Evolutionary conservation across 2,113 vertebrate species (phyloP).

Genomic region (Crotalus tigris): DNA sequence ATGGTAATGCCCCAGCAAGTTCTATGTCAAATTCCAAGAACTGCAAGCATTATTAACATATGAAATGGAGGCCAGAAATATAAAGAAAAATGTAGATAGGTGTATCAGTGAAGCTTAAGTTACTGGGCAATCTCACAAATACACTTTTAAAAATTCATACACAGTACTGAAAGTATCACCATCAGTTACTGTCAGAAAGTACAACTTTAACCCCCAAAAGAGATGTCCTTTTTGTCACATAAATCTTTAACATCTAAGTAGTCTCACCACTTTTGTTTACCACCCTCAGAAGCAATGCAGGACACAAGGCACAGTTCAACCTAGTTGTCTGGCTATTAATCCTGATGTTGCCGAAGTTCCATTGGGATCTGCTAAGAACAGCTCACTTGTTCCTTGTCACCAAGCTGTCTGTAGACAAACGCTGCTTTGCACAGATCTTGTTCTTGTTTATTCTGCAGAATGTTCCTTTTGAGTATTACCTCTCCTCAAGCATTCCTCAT

Average conservation of each 20-base stretch:
- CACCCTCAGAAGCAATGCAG: conserved; percentile 3
- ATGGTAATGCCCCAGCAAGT: background rate
- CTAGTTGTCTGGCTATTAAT: conserved; percentile 12
- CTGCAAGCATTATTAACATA: background rate
- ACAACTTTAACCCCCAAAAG: background rate
- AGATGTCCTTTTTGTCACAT: background rate
- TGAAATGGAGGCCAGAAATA: background rate
- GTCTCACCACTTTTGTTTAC: background rate
- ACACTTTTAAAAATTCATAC: conserved; percentile 7
- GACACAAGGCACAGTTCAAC: conserved; percentile 17
- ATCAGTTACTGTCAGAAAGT: conserved; percentile 1
- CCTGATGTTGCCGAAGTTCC: background rate
- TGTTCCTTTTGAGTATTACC: background rate
- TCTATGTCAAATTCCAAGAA: conserved; percentile 5
- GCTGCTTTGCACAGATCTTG: background rate
- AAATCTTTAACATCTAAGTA: background rate
- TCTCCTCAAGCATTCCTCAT: background rate
- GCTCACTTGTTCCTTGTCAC: background rate
- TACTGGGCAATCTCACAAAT: conserved; percentile 32
- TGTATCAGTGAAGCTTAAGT: conserved; percentile 31
- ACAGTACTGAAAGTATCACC: background rate
- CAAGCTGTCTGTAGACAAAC: background rate
- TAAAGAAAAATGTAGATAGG: background rate
- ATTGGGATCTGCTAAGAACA: background rate
- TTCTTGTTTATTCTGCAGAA: background rate